Percentiles rank a stretch among this genome's conserved stretches.
Conservation (phyloP, 2,113 vertebrate genomes). For the Callospermophilus lateralis region DNA sequence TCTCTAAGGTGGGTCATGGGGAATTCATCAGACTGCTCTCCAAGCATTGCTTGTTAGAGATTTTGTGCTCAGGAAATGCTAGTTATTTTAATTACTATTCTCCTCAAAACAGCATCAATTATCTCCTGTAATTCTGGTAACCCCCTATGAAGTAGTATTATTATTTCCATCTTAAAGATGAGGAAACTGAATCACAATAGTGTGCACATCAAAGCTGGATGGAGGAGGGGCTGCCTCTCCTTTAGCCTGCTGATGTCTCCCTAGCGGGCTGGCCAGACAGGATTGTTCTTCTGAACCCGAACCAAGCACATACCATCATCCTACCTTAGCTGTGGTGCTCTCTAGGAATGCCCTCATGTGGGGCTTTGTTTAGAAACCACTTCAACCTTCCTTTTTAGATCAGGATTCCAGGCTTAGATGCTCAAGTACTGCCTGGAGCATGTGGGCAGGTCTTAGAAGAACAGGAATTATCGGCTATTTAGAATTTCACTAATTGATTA, state of each 20-base stretch:
- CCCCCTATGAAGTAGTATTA: neutral
- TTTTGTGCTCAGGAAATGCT: neutral
- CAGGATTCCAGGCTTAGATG: neutral
- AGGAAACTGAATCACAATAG: neutral
- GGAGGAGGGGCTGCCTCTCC: neutral
- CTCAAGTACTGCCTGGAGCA: neutral
- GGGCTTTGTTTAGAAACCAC: neutral
- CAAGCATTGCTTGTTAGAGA: neutral
- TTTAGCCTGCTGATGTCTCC: neutral
- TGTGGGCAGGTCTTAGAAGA: neutral
- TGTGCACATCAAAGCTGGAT: neutral
- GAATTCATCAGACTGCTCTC: neutral
- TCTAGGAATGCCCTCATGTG: no score
- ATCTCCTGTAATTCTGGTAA: neutral
- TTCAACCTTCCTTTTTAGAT: neutral
- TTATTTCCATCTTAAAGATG: neutral
- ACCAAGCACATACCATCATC: neutral
- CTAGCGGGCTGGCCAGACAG: no score
- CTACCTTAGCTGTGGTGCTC: fast-evolving
- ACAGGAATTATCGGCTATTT: neutral
- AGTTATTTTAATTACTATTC: neutral
- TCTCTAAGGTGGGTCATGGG: neutral
- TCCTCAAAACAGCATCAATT: no score
- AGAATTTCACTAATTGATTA: slow-evolving; percentile 2
- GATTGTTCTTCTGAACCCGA: neutral